A percentile compares a stretch with the other conserved stretches of the same genome.
These are phyloP conservation scores for Entomobrya proxima DNA, from an alignment of 2,888 invertebrate species.

Conservation along the genomic window DNA sequence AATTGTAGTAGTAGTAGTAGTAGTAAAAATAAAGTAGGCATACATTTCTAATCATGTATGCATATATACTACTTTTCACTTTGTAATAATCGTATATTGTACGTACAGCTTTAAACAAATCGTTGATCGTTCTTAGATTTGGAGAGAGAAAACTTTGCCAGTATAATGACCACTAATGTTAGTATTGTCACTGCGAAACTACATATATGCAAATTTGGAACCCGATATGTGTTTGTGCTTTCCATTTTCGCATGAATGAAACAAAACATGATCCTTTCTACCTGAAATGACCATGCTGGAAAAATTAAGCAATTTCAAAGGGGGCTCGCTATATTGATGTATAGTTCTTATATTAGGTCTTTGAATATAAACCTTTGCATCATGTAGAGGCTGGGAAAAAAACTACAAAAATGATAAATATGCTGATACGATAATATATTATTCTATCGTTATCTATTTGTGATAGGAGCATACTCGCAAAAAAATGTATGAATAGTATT, in stretches of 20 bases:
- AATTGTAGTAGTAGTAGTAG: conserved; percentile 21
- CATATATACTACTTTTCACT: conserved; percentile 19
- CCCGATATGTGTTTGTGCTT: neutral
- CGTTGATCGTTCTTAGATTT: neutral
- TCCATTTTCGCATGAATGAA: neutral
- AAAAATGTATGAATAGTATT: neutral
- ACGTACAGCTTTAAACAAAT: neutral
- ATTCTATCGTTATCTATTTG: neutral
- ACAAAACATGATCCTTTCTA: neutral
- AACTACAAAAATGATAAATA: neutral
- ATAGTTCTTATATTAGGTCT: neutral
- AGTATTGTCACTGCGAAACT: neutral
- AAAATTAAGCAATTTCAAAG: conserved; percentile 4
- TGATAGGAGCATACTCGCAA: neutral
- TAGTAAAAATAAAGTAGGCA: neutral
- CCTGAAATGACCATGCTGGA: conserved; percentile 2
- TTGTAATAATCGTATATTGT: neutral
- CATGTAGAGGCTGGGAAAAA: neutral
- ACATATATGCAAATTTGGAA: neutral
- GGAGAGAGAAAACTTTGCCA: neutral
- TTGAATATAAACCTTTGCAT: neutral
- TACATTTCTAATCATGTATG: neutral
- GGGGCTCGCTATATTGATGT: too few relatives aligned
- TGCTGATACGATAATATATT: conserved; percentile 23
- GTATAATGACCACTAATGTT: neutral